Evolutionary conservation across 2,797 vertebrate species (phyloP), one percentile per base, ranked within the genome.

Genomic region (Tinamus major): DNA sequence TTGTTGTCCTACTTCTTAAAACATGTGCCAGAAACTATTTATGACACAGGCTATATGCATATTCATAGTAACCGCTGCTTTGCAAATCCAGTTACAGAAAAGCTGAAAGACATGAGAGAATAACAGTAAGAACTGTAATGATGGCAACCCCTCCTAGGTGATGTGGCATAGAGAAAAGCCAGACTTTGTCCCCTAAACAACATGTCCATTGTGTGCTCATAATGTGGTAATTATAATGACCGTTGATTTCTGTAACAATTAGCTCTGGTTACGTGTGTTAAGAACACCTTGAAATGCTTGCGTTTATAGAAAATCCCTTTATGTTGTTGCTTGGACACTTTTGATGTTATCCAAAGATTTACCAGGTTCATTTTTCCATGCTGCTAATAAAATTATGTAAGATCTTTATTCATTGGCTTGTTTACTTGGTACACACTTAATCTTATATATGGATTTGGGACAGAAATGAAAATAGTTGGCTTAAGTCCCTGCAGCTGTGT

Each of bases 1-100:
- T 91, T 76, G 44, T 56, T 62, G 59, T 63, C 68, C 93, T 89
- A 58, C 88, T 94, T 94, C 92, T 81, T 67, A 48, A 95, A 97
- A 90, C 3, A 79, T 35, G 19, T 35, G 67, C 69, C 85, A 95
- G 94, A 91, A 94, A 97, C 96, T 88, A 97, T 97, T 93, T 82
- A 95, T 95, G 76, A 91, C 49, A 29, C 35, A 85, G 68, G 17
- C 77, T 37, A 51, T 21, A 53, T 94, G 88, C 85, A 95, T 89
- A 95, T 93, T 94, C 78, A 92, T 90, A 95, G 89, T 21, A 87
- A 83, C 44, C 79, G 35, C 44, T 90, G 79, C 78, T 91, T 95
- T 92, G 91, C 72, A 85, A 95, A 79, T 79, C 70, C 64, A 61
- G 68, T 44, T 68, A 64, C 63, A 51, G 13, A 26, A 77, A 85